A percentile compares a stretch with the other conserved stretches of the same genome.
phyloP scores from a whole-genome alignment of 2,113 vertebrate genomes.

The Rhodinocichla rosea region DNA sequence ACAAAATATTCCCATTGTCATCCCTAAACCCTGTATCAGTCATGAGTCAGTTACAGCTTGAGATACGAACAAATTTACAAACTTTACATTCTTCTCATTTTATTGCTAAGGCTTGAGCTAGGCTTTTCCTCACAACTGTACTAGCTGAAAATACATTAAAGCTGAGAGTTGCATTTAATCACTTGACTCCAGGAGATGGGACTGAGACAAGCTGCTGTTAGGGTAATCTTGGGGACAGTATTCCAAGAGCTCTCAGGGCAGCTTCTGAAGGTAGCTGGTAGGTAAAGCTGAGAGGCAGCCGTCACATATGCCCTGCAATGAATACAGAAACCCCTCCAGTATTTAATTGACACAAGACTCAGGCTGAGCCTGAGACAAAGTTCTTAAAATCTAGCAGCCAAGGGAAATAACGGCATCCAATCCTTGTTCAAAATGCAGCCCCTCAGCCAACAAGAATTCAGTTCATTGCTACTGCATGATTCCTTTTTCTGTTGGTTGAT shows the following conservation, averaged over 20 bases:
- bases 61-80: neutral
- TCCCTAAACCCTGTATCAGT: neutral
- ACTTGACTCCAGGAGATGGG: neutral
- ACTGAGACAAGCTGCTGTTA: neutral
- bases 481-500: neutral
- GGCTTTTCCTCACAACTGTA: neutral
- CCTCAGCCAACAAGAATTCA: neutral
- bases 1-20: neutral
- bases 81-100: neutral
- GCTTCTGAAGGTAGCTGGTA: neutral
- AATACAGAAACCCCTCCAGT: neutral
- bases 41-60: neutral
- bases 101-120: neutral
- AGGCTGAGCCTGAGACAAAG: neutral
- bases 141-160: neutral
- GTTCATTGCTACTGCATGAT: neutral
- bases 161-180: neutral
- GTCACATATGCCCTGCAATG: fast-evolving
- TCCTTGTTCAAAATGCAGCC: neutral
- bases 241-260: neutral
- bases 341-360: neutral
- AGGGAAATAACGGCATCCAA: neutral
- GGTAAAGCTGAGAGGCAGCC: neutral
- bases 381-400: neutral
- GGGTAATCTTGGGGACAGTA: neutral